Evolutionary conservation across 64 coral and sea anemone species (phyloP).

Genomic region (Dendronephthya gigantea): DNA sequence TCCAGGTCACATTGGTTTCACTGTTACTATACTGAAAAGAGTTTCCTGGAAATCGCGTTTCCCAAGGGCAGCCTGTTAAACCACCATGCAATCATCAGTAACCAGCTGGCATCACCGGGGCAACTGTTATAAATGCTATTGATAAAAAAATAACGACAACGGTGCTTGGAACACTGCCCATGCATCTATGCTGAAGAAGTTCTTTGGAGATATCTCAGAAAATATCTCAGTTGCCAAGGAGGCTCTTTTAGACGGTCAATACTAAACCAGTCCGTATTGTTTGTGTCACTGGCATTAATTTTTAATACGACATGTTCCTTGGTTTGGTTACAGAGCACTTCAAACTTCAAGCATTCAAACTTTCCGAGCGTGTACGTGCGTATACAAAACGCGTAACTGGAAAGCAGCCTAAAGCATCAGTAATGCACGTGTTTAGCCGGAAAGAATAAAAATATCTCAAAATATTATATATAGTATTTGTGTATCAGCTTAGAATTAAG

Average conservation of each 20-base stretch:
- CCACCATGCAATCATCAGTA: neutral
- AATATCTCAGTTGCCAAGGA: conserved; percentile 31
- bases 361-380: neutral
- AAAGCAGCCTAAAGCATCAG: too few species aligned
- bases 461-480: too few species aligned
- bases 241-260: neutral
- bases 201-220: neutral
- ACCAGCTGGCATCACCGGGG: conserved; percentile 7
- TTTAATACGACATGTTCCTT: neutral
- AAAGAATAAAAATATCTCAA: too few species aligned
- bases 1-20: neutral
- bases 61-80: neutral
- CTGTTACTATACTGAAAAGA: neutral
- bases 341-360: too few species aligned
- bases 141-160: conserved; percentile 19
- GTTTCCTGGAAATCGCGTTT: neutral
- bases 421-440: too few species aligned
- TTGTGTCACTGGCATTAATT: neutral
- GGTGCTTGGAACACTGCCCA: too few species aligned
- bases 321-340: neutral
- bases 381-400: neutral
- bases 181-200: neutral
- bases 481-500: too few species aligned
- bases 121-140: neutral
- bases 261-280: conserved; percentile 17